A percentile compares a stretch with the other conserved stretches of the same genome.
phyloP scores from a whole-genome alignment of 2,797 vertebrate genomes.

The Meda fulgida region DNA sequence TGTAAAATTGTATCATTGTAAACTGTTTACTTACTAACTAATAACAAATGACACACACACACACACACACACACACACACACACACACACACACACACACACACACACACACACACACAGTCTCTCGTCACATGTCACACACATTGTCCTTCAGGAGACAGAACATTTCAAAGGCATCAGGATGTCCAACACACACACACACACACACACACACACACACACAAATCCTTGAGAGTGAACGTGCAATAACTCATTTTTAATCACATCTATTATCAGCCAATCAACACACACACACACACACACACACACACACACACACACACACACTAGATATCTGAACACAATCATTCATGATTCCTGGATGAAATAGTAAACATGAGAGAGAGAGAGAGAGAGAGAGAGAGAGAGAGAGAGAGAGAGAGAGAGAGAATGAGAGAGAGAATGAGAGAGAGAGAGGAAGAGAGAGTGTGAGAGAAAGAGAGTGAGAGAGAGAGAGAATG shows the following conservation, averaged over 20 bases:
- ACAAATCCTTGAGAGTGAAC: neutral
- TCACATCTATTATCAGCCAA: too few species aligned
- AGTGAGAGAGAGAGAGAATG: too few species aligned
- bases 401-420: too few species aligned
- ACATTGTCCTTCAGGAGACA: slow-evolving; percentile 5
- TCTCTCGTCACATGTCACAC: neutral
- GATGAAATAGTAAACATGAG: neutral
- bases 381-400: neutral
- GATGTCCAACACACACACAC: slow-evolving; percentile 35
- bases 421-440: too few species aligned
- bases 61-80: too few species aligned
- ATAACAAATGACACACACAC: neutral
- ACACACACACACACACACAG: too few species aligned
- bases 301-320: neutral
- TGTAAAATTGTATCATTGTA: neutral
- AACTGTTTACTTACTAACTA: neutral
- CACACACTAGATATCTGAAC: neutral
- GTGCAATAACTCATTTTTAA: neutral
- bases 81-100: too few species aligned
- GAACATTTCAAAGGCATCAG: slow-evolving; percentile 18
- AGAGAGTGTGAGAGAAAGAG: too few species aligned
- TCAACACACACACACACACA: slow-evolving; percentile 16
- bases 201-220: slow-evolving; percentile 47
- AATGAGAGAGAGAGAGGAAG: too few species aligned
- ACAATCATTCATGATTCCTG: neutral